These are phyloP conservation scores for Meleagris gallopavo DNA, from an alignment of 2,113 vertebrate species.

Conservation along the genomic window DNA sequence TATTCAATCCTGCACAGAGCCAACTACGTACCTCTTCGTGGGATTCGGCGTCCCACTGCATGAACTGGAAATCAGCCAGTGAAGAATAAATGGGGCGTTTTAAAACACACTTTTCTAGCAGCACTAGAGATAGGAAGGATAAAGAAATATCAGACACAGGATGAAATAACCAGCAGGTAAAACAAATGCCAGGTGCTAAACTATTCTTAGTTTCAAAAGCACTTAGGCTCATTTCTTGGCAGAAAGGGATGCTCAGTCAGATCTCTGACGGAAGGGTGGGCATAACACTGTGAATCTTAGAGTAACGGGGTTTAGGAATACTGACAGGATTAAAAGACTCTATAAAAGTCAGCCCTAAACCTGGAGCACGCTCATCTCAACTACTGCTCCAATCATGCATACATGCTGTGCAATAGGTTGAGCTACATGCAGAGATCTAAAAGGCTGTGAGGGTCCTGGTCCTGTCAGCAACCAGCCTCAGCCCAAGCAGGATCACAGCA, in stretches of 20 bases:
- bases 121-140: slow-evolving; percentile 64
- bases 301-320: neutral
- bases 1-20: neutral
- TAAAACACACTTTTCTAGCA: slow-evolving; percentile 80
- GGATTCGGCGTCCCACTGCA: slow-evolving; percentile 81
- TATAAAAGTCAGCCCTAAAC: neutral
- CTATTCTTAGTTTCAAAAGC: neutral
- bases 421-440: neutral
- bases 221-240: neutral
- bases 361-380: neutral
- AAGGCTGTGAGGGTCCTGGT: neutral
- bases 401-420: neutral
- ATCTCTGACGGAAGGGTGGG: neutral
- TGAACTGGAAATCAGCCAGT: slow-evolving; percentile 89
- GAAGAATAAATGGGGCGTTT: slow-evolving; percentile 89
- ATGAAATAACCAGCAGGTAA: neutral
- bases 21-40: slow-evolving; percentile 83
- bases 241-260: neutral
- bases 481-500: neutral
- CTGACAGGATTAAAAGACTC: neutral
- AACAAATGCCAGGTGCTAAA: neutral
- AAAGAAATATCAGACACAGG: neutral
- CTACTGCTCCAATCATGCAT: neutral
- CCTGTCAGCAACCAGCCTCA: neutral
- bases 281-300: neutral